phyloP scores from a whole-genome alignment of 2,113 vertebrate genomes.

The Oriolus oriolus region DNA sequence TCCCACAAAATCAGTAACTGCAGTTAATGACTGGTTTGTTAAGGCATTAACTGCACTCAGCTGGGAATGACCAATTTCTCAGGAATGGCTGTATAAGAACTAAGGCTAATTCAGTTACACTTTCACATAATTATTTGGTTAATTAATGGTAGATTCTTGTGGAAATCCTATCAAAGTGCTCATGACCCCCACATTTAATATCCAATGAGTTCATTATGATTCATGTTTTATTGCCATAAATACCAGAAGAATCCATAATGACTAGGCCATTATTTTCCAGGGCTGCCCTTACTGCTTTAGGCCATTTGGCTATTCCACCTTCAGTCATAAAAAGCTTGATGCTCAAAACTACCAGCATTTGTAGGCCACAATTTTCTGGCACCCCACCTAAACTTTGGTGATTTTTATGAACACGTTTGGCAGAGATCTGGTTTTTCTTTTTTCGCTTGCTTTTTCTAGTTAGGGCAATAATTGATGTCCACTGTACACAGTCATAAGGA shows the following conservation, averaged over 20 bases:
- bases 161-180: constrained; percentile 74
- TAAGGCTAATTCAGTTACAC: constrained; percentile 74
- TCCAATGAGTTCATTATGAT: constrained; percentile 74
- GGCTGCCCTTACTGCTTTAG: constrained; percentile 58
- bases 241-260: constrained; percentile 70
- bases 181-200: constrained; percentile 64
- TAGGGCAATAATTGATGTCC: constrained; percentile 55
- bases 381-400: constrained; percentile 35
- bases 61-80: constrained; percentile 73
- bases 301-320: constrained; percentile 64
- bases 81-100: constrained; percentile 65
- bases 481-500: constrained; percentile 6
- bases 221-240: constrained; percentile 73
- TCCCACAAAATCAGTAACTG: constrained; percentile 77
- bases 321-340: constrained; percentile 54
- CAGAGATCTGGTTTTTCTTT: neutral
- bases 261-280: constrained; percentile 60
- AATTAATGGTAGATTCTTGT: constrained; percentile 74
- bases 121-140: constrained; percentile 74
- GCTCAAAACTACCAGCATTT: constrained; percentile 54
- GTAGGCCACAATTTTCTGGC: constrained; percentile 32
- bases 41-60: constrained; percentile 75
- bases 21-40: constrained; percentile 77
- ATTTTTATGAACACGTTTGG: constrained; percentile 12
- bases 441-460: neutral